Evolutionary conservation across 1,140 invertebrate species (phyloP).

Genomic region (Hydropsyche tenuis): DNA sequence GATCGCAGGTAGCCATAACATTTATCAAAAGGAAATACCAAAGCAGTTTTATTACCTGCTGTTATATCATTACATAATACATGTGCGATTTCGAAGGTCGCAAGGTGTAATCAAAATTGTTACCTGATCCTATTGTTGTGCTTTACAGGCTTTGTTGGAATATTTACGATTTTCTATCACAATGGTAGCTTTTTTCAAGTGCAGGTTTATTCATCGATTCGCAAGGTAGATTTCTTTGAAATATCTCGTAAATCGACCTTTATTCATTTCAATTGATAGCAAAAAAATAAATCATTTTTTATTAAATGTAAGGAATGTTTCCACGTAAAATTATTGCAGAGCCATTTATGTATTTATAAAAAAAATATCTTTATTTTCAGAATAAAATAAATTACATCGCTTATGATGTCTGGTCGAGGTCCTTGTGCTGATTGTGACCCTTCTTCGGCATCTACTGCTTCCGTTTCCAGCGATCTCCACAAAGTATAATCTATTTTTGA

Average conservation of each 20-base stretch:
- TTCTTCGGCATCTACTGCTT: conserved; percentile 58
- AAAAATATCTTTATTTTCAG: not conserved
- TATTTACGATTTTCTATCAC: too few species aligned
- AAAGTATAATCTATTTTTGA: conserved; percentile 52
- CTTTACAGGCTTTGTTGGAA: too few species aligned
- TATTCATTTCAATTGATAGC: too few species aligned
- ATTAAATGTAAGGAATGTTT: too few species aligned
- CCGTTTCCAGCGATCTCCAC: conserved; percentile 59
- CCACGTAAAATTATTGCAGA: too few species aligned
- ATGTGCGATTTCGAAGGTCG: conserved; percentile 28
- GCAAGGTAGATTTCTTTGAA: too few species aligned
- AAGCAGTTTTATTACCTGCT: conserved; percentile 26
- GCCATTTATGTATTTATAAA: not conserved
- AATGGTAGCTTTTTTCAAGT: too few species aligned
- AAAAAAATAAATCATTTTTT: too few species aligned
- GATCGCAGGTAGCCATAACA: not conserved
- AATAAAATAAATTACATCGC: not conserved
- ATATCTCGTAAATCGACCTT: too few species aligned
- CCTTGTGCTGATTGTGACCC: conserved; percentile 61
- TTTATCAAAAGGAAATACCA: conserved; percentile 1
- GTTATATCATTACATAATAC: conserved; percentile 16
- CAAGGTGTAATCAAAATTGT: conserved; percentile 33
- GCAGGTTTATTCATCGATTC: too few species aligned
- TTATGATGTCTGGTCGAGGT: conserved; percentile 53
- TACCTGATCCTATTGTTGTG: conserved; percentile 26